phyloP scores from a whole-genome alignment of 2,888 invertebrate genomes.

The Xestia ashworthii region DNA sequence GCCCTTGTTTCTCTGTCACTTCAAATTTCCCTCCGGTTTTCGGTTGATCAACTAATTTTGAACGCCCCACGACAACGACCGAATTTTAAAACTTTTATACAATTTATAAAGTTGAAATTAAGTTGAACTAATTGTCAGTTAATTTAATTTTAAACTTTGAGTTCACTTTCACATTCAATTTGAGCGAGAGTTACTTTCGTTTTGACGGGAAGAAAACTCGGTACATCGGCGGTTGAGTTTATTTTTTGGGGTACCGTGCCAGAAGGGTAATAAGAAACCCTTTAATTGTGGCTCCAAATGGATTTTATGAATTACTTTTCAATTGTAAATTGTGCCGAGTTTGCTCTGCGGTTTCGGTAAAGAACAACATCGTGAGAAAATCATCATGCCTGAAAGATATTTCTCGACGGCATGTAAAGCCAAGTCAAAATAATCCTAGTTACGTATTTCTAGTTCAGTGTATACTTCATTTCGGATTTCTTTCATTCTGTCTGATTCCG shows the following conservation, averaged over 20 bases:
- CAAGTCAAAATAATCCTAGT: no score
- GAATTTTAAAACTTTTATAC: constrained; percentile 63
- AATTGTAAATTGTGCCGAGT: neutral
- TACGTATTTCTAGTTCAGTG: no score
- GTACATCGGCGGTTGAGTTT: constrained; percentile 21
- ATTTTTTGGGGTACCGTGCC: constrained; percentile 11
- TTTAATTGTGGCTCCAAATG: neutral
- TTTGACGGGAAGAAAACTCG: constrained; percentile 46
- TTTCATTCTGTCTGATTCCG: no score
- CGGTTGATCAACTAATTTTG: constrained; percentile 50
- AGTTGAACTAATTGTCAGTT: constrained; percentile 66
- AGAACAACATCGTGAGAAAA: no score
- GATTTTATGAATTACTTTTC: neutral
- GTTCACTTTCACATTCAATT: constrained; percentile 66
- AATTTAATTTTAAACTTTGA: constrained; percentile 69
- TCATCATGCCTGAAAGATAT: no score
- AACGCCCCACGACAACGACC: constrained; percentile 54
- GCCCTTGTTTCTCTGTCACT: constrained; percentile 13
- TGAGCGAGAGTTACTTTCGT: constrained; percentile 53
- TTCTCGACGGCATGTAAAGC: no score
- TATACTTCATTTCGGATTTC: no score
- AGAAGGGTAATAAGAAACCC: neutral
- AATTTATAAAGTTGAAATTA: constrained; percentile 65
- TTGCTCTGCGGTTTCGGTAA: no score
- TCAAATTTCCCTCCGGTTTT: constrained; percentile 12